Evolutionary conservation across 2,888 invertebrate species (phyloP), one percentile per base, ranked within the genome.

Genomic region (Noctuana brunneofusca): DNA sequence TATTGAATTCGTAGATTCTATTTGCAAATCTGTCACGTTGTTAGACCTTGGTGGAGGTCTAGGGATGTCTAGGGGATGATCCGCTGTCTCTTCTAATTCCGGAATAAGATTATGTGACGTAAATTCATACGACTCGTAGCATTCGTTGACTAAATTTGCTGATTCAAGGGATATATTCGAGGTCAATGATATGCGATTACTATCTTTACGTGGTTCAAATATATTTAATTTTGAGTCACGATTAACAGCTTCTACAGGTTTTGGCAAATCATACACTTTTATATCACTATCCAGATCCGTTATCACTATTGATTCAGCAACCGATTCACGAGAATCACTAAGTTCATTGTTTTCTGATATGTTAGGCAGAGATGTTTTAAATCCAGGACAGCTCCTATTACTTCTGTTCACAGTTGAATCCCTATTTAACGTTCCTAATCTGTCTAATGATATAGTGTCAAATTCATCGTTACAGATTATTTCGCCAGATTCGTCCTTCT

Each of bases 381-480:
- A 90, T 8, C 90, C 90, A 14, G 90, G 90, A 71, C 90, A 90
- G 67, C 90, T 91, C 66, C 89, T 79, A 67, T 91, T 91, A 75
- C 91, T 91, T 73, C 89, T 84, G 68, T 90, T 91, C 1, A 87
- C 86, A 18, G 84, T 75, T 14, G 88, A 86, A 71, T 88, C 89
- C 71, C 91, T 87, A 66, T 88, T 88, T 58, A 91, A 75, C 14
- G 86, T 86, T 4, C 84, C 87, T 75, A 89, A 66, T 62, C 91
- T 83, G 73, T 89, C 91, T 60, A 91, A 74, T 3, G 91, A 90
- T 75, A 91, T 89, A 0, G 91, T 91, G 68, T 91, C 91, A 72
- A 91, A 90, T 77, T 91, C 91, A 68, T 90, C 87, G 66, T 83
- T 90, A 72, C 90, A 90, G 58, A 81, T 76, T 48, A 89, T 81